These are phyloP conservation scores for Drosophila kuntzei DNA, from an alignment of 2,888 invertebrate species.

Conservation along the genomic window DNA sequence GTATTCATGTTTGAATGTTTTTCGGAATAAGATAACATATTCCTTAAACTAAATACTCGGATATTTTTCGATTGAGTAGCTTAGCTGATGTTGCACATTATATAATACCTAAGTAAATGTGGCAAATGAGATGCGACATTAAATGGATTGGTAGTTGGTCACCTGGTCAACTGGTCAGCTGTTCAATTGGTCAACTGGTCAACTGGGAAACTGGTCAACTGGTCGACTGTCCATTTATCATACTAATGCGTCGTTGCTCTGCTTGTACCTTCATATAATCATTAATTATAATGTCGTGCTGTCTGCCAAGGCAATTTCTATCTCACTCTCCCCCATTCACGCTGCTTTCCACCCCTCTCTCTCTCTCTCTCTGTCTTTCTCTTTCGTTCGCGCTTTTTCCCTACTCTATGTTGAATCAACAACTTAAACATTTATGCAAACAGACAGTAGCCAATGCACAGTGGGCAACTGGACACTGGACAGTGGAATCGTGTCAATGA, in stretches of 20 bases:
- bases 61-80: too few relatives aligned
- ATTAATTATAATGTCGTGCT: constrained; percentile 66
- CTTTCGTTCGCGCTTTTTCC: background rate
- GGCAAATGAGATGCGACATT: constrained; percentile 14
- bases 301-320: constrained; percentile 13
- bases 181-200: constrained; percentile 21
- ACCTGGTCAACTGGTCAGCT: constrained; percentile 30
- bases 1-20: too few relatives aligned
- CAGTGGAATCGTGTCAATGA: constrained; percentile 35
- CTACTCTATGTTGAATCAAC: constrained; percentile 67
- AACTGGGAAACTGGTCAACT: constrained; percentile 22
- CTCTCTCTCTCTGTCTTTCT: background rate
- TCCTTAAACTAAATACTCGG: too few relatives aligned
- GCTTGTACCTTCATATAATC: constrained; percentile 55
- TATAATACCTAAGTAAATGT: constrained; percentile 35
- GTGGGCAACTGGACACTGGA: constrained; percentile 14
- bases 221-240: constrained; percentile 66
- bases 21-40: too few relatives aligned
- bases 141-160: constrained; percentile 48
- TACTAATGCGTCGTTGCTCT: constrained; percentile 63
- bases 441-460: constrained; percentile 47
- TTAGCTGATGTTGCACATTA: background rate
- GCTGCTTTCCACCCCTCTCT: background rate
- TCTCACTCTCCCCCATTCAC: background rate
- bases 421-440: constrained; percentile 73